These are phyloP conservation scores for Ochropacha duplaris DNA, from an alignment of 2,888 invertebrate species.

Conservation along the genomic window DNA sequence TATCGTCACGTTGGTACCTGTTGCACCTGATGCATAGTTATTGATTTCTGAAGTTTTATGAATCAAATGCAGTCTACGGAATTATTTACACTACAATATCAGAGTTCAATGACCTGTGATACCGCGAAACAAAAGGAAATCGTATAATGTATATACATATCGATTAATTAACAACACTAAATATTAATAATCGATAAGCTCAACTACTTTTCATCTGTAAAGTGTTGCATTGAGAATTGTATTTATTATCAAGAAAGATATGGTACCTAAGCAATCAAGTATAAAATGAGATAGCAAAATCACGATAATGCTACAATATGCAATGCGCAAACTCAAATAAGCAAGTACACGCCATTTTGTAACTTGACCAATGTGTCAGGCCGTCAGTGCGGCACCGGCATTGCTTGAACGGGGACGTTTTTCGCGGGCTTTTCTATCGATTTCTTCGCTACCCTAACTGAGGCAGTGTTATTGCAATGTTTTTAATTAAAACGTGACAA, in stretches of 20 bases:
- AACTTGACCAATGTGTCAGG: conserved; percentile 38
- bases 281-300: neutral
- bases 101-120: neutral
- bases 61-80: neutral
- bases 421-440: conserved; percentile 51
- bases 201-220: neutral
- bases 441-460: conserved; percentile 36
- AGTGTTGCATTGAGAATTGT: neutral
- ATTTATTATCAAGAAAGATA: neutral
- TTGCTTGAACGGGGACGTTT: conserved; percentile 37
- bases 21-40: too few relatives aligned
- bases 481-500: conserved; percentile 58
- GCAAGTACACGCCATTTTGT: conserved; percentile 52
- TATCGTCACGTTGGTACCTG: too few relatives aligned
- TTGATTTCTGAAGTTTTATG: neutral
- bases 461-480: conserved; percentile 62
- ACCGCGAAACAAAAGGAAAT: neutral
- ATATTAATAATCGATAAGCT: neutral
- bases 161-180: neutral
- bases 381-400: conserved; percentile 61
- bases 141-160: neutral
- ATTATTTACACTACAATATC: neutral
- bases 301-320: conserved; percentile 13
- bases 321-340: conserved; percentile 62
- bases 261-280: neutral